phyloP scores from a whole-genome alignment of 1,140 invertebrate genomes.

The Trissolcus basalis region DNA sequence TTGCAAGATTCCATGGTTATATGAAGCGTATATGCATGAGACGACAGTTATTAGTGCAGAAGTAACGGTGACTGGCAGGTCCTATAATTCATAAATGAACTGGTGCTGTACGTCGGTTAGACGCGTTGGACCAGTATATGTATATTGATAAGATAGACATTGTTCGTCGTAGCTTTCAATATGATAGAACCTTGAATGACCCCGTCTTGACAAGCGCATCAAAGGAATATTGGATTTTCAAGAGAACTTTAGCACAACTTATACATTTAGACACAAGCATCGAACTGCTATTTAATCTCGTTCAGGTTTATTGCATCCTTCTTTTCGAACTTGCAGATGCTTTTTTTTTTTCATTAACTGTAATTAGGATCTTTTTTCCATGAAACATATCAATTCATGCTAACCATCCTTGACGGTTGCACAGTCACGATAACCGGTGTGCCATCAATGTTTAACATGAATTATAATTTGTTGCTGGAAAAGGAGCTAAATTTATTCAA shows the following conservation, averaged over 20 bases:
- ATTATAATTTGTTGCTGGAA: no score
- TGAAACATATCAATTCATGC: no score
- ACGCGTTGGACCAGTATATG: background rate
- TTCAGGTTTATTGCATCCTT: slow-evolving; percentile 29
- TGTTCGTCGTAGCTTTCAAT: slow-evolving; percentile 29
- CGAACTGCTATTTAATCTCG: slow-evolving; percentile 35
- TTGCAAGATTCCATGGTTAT: no score
- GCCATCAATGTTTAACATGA: no score
- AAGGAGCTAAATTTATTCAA: no score
- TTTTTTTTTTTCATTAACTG: background rate
- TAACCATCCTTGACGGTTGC: no score
- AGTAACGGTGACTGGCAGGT: no score
- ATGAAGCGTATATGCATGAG: no score
- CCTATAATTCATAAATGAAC: slow-evolving; percentile 22
- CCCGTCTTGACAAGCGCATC: slow-evolving; percentile 20
- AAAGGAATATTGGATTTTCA: slow-evolving; percentile 47
- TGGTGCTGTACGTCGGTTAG: background rate
- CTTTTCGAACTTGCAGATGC: background rate
- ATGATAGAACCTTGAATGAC: slow-evolving; percentile 14
- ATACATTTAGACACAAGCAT: slow-evolving; percentile 18
- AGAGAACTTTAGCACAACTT: slow-evolving; percentile 34
- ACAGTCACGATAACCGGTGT: no score
- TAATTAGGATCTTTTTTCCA: no score
- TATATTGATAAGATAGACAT: slow-evolving; percentile 43
- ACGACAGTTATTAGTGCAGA: no score